phyloP scores from a whole-genome alignment of 1,140 invertebrate species.

The Helicorthomorpha holstii region DNA sequence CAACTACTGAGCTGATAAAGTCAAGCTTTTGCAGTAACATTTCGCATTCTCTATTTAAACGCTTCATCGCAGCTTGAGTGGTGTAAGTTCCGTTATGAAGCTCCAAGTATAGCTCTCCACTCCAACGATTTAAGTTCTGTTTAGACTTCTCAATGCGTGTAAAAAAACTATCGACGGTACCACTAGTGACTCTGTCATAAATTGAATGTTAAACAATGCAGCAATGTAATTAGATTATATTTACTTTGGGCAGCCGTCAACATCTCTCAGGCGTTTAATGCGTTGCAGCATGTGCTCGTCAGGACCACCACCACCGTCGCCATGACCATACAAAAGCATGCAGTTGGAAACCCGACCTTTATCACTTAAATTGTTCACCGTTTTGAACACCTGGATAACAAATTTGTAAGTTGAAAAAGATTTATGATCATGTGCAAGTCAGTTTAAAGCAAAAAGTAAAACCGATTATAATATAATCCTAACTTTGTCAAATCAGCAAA shows the following conservation, averaged over 20 bases:
- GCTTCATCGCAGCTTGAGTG: slow-evolving; percentile 23
- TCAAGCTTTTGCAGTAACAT: slow-evolving; percentile 30
- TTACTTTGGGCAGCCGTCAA: slow-evolving; percentile 36
- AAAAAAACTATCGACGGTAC: too few species aligned
- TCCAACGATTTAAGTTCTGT: slow-evolving; percentile 34
- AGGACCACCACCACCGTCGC: slow-evolving; percentile 38
- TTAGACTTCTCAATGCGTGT: too few species aligned
- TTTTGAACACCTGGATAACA: slow-evolving; percentile 27
- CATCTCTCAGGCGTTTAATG: slow-evolving; percentile 25
- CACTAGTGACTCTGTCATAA: too few species aligned
- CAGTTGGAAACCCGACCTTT: slow-evolving; percentile 32
- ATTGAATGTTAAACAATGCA: too few species aligned
- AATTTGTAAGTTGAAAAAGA: slow-evolving; percentile 13
- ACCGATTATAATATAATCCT: too few species aligned
- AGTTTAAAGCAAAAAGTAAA: neutral
- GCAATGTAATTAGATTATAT: too few species aligned
- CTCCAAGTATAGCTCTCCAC: slow-evolving; percentile 35
- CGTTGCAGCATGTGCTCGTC: slow-evolving; percentile 34
- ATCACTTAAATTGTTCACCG: slow-evolving; percentile 30
- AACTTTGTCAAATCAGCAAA: slow-evolving; percentile 3
- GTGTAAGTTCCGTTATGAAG: slow-evolving; percentile 40
- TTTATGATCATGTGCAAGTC: neutral
- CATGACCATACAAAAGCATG: slow-evolving; percentile 33
- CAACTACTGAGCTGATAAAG: slow-evolving; percentile 17
- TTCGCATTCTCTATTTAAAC: slow-evolving; percentile 29